Conservation (phyloP, 1,140 invertebrate genomes). For the Macrosteles quadrilineatus region DNA sequence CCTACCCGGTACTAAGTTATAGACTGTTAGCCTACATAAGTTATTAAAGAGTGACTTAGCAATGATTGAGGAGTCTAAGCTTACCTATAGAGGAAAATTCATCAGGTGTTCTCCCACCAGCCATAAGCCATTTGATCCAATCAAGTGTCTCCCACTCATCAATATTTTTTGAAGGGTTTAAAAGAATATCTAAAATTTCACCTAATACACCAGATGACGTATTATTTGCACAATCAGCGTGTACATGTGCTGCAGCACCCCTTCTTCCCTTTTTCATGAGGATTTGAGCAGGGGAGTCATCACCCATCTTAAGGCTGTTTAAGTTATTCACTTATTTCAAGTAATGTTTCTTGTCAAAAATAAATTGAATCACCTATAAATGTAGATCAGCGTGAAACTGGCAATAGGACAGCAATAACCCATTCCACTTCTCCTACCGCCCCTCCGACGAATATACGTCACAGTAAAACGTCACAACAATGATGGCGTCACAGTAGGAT, state of each 20-base stretch:
- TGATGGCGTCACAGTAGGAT: no score
- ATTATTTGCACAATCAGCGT: constrained; percentile 69
- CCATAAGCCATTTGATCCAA: constrained; percentile 92
- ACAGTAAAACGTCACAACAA: no score
- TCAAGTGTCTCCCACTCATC: constrained; percentile 89
- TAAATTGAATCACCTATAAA: constrained; percentile 12
- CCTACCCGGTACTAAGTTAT: no score
- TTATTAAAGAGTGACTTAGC: no score
- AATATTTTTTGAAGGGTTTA: constrained; percentile 81
- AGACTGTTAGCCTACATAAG: no score
- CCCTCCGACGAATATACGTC: no score
- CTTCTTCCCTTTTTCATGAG: constrained; percentile 76
- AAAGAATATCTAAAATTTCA: constrained; percentile 76
- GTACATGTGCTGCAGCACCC: constrained; percentile 74
- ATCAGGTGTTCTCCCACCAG: constrained; percentile 86
- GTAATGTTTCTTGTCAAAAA: constrained; percentile 10
- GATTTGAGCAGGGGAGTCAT: constrained; percentile 62
- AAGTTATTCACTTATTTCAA: no score
- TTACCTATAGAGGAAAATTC: constrained; percentile 88
- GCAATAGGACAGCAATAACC: no score
- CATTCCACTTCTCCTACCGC: no score
- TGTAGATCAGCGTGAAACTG: no score
- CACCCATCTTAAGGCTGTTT: constrained; percentile 50
- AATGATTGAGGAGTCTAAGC: no score
- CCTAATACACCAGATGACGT: constrained; percentile 68